A percentile compares a stretch with the other conserved stretches of the same genome.
Conservation (phyloP, 2,888 invertebrate genomes). For the Pegoplata infirma region DNA sequence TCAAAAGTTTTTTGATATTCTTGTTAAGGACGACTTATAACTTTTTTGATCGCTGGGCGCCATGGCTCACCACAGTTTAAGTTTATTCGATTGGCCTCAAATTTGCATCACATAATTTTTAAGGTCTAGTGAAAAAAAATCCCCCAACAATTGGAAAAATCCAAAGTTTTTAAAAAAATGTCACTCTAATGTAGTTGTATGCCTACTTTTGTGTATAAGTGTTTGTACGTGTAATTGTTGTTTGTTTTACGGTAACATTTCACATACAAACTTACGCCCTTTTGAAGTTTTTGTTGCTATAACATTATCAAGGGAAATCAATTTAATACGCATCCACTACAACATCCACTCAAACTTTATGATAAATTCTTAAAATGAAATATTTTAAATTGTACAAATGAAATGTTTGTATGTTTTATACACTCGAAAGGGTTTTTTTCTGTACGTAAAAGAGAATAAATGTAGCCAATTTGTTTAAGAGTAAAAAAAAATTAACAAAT, state of each 20-base stretch:
- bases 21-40: too few relatives aligned
- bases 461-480: background rate
- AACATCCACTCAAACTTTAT: background rate
- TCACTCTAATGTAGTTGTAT: background rate
- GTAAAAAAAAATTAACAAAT: background rate
- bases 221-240: background rate
- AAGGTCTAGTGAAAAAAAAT: too few relatives aligned
- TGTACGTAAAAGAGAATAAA: background rate
- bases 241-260: slow-evolving; percentile 5
- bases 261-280: slow-evolving; percentile 40
- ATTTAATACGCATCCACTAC: slow-evolving; percentile 19
- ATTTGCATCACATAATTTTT: too few relatives aligned
- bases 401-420: background rate
- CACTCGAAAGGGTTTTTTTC: background rate
- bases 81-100: too few relatives aligned
- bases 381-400: too few relatives aligned
- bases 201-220: background rate
- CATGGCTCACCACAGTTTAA: too few relatives aligned
- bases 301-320: slow-evolving; percentile 50
- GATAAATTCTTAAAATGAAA: background rate
- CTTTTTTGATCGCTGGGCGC: too few relatives aligned
- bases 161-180: too few relatives aligned
- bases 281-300: slow-evolving; percentile 35
- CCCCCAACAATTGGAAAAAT: too few relatives aligned
- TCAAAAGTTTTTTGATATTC: too few relatives aligned